Percentiles rank a stretch among this genome's conserved stretches.
Conservation (phyloP, 2,888 invertebrate genomes). For the Platycnemis pennipes region DNA sequence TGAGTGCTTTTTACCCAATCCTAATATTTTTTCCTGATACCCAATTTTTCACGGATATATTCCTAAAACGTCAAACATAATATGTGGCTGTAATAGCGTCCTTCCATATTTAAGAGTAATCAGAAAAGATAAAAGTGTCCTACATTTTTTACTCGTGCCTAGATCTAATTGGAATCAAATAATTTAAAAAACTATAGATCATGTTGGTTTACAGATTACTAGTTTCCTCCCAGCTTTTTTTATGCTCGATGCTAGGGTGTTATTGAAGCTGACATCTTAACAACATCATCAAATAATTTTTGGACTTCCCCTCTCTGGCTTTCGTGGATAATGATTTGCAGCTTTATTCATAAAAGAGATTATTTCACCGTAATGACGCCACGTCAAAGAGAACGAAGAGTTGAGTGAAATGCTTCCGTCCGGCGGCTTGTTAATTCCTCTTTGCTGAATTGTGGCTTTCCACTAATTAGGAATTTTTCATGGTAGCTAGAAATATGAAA, state of each 20-base stretch:
- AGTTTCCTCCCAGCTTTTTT: background rate
- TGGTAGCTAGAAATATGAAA: conserved; percentile 2
- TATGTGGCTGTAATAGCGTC: too few relatives aligned
- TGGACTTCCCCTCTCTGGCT: background rate
- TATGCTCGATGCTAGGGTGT: background rate
- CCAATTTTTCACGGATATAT: too few relatives aligned
- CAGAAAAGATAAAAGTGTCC: too few relatives aligned
- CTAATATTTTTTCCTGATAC: too few relatives aligned
- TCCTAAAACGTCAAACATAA: too few relatives aligned
- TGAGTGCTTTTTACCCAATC: too few relatives aligned
- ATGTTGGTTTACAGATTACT: too few relatives aligned
- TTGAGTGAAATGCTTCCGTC: background rate
- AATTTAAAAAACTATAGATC: too few relatives aligned
- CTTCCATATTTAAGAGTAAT: too few relatives aligned
- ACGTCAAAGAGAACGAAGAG: background rate
- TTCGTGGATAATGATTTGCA: background rate
- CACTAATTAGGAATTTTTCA: conserved; percentile 12
- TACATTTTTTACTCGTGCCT: too few relatives aligned
- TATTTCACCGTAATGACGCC: background rate
- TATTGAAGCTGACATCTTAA: background rate
- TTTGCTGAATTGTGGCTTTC: conserved; percentile 3
- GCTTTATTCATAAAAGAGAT: background rate
- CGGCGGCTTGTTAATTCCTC: background rate
- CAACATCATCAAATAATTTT: background rate
- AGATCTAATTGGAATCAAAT: too few relatives aligned